Base-by-base conservation (phyloP, 92 coral and sea anemone species). In the Blastomussa wellsi region DNA sequence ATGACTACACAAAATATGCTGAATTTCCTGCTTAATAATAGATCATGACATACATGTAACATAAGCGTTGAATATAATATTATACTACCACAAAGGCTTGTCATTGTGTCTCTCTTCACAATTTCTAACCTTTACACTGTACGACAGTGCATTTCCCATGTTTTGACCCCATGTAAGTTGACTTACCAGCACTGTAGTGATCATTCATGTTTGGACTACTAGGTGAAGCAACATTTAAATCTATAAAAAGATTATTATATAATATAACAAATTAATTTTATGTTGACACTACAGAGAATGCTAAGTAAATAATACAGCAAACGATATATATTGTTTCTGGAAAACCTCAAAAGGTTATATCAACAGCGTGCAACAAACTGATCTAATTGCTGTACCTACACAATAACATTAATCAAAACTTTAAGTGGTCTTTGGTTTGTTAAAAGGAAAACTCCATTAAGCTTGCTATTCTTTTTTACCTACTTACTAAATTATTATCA, bases 171-270 rank as follows among this genome's bases (percentile, higher is more conserved):
- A 33, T 8, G 31, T 48, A 55, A 31, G 44, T 38, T 85, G 53
- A 71, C 89, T 72, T 72, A 88, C 91, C 88, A 9, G 84, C 87
- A 55, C 79, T 83, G 57, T 51, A 76, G n/a, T 82, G 88, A n/a
- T 88, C 83, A n/a, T 77, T 86, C 79, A 83, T 78, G 77, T 81
- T 65, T 20, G 91, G 84, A 72, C 91, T 88, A 59, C 48, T 35
- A 11, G 84, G 81, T 64, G 91, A 82, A 33, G 80, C 91, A 76
- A 88, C 88, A 88, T 71, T 77, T 29, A 67, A 67, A 41, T 88
- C 91, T 87, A 38, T n/a, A 47, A 72, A 69, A 69, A 80, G 38
- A 52, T 66, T 70, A 37, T n/a, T n/a, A 15, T 35, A 36, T 47
- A 82, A 72, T 82, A 70, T 71, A 28, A 67, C 8, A 14, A 37